phyloP scores from a whole-genome alignment of 2,797 vertebrate species.

The Acanthurus lineatus region DNA sequence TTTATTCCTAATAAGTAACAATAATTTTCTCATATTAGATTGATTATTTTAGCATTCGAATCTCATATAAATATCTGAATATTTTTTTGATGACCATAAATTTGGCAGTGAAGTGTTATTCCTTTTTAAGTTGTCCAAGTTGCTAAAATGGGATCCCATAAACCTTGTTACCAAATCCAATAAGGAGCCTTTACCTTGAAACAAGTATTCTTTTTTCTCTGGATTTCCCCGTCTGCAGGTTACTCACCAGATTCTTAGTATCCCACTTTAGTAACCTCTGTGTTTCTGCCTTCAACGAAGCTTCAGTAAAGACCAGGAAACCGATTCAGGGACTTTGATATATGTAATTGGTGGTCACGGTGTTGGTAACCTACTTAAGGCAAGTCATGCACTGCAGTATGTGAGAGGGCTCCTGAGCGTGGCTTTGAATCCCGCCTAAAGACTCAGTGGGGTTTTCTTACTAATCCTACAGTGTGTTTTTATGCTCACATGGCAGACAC shows the following conservation, averaged over 20 bases:
- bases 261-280: constrained; percentile 8
- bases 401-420: not conserved
- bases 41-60: not conserved
- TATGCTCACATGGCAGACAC: not conserved
- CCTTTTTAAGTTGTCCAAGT: not conserved
- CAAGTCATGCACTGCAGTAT: constrained; percentile 35
- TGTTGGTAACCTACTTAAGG: constrained; percentile 52
- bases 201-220: not conserved
- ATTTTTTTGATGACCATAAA: not conserved
- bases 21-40: not conserved
- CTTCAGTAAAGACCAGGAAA: not conserved
- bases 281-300: not conserved
- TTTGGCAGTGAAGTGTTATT: too few species aligned
- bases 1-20: constrained; percentile 2
- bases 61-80: too few species aligned
- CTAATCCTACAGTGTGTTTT: not conserved
- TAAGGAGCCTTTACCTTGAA: constrained; percentile 9
- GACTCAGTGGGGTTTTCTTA: not conserved
- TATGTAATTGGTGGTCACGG: constrained; percentile 51
- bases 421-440: constrained; percentile 20
- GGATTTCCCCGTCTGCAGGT: not conserved
- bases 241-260: constrained; percentile 1
- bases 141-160: constrained; percentile 11
- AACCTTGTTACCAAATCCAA: constrained; percentile 43
- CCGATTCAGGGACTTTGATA: constrained; percentile 23